These are phyloP conservation scores for Alcedo quadribrachys DNA, from an alignment of 2,797 vertebrate species.

Conservation along the genomic window DNA sequence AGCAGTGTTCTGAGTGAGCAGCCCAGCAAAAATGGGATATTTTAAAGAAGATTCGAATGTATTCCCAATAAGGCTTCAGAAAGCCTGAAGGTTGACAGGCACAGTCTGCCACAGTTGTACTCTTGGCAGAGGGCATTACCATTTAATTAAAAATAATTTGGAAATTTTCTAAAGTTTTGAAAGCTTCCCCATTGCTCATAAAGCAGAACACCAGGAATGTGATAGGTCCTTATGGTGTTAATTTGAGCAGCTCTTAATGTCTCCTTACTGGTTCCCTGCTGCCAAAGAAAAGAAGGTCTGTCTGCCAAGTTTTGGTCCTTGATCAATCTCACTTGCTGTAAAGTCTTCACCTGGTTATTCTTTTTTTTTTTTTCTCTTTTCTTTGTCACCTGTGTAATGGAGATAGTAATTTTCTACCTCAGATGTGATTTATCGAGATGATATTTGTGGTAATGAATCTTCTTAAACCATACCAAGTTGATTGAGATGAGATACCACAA, in stretches of 20 bases:
- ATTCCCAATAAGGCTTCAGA: neutral
- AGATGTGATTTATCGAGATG: slow-evolving; percentile 9
- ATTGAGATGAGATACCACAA: neutral
- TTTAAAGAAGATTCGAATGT: neutral
- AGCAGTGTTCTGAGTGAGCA: neutral
- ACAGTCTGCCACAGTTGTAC: neutral
- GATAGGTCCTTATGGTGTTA: neutral
- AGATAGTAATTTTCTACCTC: slow-evolving; percentile 50
- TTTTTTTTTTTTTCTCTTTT: neutral
- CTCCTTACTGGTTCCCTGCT: neutral
- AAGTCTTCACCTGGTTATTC: neutral
- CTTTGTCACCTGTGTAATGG: slow-evolving; percentile 1
- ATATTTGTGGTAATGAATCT: neutral
- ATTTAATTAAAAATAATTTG: neutral
- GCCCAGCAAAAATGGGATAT: neutral
- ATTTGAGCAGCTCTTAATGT: neutral
- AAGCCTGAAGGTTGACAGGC: neutral
- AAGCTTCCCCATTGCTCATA: neutral
- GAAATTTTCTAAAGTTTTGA: neutral
- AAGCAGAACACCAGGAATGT: neutral
- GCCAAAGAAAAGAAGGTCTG: neutral
- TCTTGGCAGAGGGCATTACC: neutral
- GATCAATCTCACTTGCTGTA: neutral
- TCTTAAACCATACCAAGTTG: neutral
- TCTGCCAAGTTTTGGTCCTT: neutral